phyloP scores from a whole-genome alignment of 2,797 vertebrate species.

The Chaetophractus vellerosus region DNA sequence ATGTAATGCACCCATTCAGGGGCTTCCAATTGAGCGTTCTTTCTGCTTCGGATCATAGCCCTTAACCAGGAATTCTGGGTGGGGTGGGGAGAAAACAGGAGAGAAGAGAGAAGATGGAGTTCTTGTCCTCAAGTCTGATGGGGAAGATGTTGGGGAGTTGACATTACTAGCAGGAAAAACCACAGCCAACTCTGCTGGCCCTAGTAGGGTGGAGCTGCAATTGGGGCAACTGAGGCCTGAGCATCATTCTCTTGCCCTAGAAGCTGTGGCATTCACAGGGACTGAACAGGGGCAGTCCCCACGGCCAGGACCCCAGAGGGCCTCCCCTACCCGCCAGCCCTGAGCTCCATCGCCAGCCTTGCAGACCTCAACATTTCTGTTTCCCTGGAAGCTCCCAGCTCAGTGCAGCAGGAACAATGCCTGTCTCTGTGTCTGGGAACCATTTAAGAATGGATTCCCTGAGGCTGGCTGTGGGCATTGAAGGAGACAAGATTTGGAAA shows the following conservation, averaged over 20 bases:
- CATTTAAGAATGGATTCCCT: background rate
- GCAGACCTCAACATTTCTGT: too few relatives aligned
- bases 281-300: background rate
- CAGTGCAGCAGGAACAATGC: background rate
- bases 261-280: background rate
- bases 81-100: background rate
- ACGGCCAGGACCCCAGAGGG: background rate
- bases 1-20: rapidly evolving
- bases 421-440: background rate
- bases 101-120: background rate
- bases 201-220: background rate
- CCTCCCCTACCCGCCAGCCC: background rate
- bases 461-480: background rate
- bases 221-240: conserved; percentile 19
- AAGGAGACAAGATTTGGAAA: background rate
- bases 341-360: background rate
- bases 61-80: background rate
- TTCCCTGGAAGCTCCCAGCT: background rate
- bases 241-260: background rate
- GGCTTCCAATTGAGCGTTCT: background rate
- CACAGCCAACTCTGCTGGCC: background rate
- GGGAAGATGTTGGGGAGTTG: background rate
- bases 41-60: background rate
- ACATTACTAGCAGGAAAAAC: background rate
- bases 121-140: background rate